phyloP scores from a whole-genome alignment of 2,113 vertebrate species.

The Colaptes auratus region DNA sequence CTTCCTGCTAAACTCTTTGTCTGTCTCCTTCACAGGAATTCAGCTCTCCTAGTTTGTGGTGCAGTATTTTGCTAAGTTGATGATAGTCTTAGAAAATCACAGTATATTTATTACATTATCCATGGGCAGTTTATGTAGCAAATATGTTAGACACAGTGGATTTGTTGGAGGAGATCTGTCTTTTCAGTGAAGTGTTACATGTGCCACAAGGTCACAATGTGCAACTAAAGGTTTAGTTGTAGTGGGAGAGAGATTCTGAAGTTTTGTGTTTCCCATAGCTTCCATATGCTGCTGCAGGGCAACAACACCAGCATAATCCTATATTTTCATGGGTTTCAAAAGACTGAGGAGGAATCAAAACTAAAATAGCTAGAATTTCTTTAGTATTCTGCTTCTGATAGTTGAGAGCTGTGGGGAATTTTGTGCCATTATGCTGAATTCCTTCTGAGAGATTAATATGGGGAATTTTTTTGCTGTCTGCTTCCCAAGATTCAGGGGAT shows the following conservation, averaged over 20 bases:
- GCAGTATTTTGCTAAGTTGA: not conserved
- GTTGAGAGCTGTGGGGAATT: not conserved
- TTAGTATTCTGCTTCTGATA: not conserved
- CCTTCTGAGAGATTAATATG: not conserved
- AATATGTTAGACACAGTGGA: not conserved
- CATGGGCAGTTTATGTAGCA: not conserved
- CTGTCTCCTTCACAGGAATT: not conserved
- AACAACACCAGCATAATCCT: not conserved
- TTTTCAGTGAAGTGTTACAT: not conserved
- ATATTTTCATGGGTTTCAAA: not conserved
- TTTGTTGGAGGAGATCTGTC: not conserved
- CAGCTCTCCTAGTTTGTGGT: not conserved
- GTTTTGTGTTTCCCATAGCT: not conserved
- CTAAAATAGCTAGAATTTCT: not conserved
- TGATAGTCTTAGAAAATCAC: not conserved
- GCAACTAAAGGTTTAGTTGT: not conserved
- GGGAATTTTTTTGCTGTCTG: not conserved
- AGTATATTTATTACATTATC: not conserved
- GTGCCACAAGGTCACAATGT: accelerated
- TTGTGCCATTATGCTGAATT: not conserved
- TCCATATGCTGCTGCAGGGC: not conserved
- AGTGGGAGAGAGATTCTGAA: not conserved
- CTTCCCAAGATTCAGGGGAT: not conserved
- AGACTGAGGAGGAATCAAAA: not conserved
- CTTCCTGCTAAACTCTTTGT: not conserved